phyloP scores from a whole-genome alignment of 2,797 vertebrate genomes.

The Ctenopoma multispine region DNA sequence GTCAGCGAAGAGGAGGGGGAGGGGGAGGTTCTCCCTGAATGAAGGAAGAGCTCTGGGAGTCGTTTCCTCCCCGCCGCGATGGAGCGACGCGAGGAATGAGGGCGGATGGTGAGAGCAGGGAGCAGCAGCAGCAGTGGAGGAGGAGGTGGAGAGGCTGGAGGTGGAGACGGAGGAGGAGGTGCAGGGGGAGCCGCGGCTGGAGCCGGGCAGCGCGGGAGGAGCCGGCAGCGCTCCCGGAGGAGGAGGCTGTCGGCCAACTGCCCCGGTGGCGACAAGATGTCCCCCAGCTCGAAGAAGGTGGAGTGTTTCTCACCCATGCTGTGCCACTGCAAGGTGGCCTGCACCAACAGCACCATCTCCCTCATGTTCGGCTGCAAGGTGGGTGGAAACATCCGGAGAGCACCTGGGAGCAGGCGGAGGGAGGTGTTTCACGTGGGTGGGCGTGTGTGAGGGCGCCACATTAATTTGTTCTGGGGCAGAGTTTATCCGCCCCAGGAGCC shows the following conservation, averaged over 20 bases:
- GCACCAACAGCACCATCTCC: constrained; percentile 90
- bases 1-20: constrained; percentile 30
- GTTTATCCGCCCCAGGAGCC: neutral
- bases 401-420: too few relatives aligned
- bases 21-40: constrained; percentile 76
- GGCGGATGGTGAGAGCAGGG: constrained; percentile 87
- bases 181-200: constrained; percentile 64
- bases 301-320: constrained; percentile 90
- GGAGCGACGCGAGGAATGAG: constrained; percentile 86
- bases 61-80: constrained; percentile 74
- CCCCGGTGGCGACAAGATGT: constrained; percentile 85
- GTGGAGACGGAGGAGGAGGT: constrained; percentile 72
- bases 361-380: constrained; percentile 95
- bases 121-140: constrained; percentile 83
- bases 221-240: constrained; percentile 80
- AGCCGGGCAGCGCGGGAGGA: constrained; percentile 59
- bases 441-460: neutral
- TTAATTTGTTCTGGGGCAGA: neutral
- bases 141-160: constrained; percentile 77
- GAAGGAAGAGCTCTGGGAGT: constrained; percentile 80
- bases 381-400: constrained; percentile 71
- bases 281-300: constrained; percentile 87
- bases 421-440: neutral
- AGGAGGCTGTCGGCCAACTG: constrained; percentile 82
- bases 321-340: constrained; percentile 92